Evolutionary conservation across 2,888 invertebrate genomes (phyloP), one percentile per base, ranked within the genome.

Genomic region (Oligia fasciuncula): DNA sequence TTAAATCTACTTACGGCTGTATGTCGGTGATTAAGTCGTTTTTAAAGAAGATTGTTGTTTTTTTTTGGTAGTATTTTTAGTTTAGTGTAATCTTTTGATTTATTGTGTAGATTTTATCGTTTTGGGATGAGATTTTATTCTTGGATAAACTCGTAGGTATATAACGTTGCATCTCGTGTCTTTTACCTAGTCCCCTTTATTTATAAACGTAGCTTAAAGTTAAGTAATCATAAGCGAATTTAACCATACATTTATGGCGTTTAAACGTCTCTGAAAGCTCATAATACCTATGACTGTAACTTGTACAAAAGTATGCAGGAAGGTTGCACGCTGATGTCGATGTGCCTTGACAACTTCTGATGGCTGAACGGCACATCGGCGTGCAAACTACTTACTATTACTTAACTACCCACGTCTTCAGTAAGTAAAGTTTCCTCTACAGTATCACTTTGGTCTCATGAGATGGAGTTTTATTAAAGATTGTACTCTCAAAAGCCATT

Each of bases 1-100:
- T 88, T 88, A 85, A 87, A 88, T 87, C 74, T 81, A 79, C 78
- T 69, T 76, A 73, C n/a, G 14, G 75, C 43, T 79, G 68, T 63
- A 17, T 57, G 81, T 65, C 4, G 73, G 68, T 73, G 63, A 63
- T 74, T 79, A 68, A 29, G 68, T 74, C 35, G 51, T 77, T 69
- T 76, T 43, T 49, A 62, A 60, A 17, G 29, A 79, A 66, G 46
- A 17, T 17, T 14, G n/a, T 11, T 63, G 29, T 46, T 71, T 19
- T 35, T 29, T 78, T 85, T 75, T 35, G 14, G n/a, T 19, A 65
- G 43, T 14, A 0, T 43, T 51, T 78, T 67, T 40, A 63, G 29
- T 51, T 76, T 17, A 63, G 23, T 0, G 29, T 75, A 29, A 40
- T 60, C 4, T 69, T 49, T 69, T 54, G 14, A 29, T 57, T 75